Evolutionary conservation across 2,888 invertebrate species (phyloP).

Genomic region (Conomelus anceps): DNA sequence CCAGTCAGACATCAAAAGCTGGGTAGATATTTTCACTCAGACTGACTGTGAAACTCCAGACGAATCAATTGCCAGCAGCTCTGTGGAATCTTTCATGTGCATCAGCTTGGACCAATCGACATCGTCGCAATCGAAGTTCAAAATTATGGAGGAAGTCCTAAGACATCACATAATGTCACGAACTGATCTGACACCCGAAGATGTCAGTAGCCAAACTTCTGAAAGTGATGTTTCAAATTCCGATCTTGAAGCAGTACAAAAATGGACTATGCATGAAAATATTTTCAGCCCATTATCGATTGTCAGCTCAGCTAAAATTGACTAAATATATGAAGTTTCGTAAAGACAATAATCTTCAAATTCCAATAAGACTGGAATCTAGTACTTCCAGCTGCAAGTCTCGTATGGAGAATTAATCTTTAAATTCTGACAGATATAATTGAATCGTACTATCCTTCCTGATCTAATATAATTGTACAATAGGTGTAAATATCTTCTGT

Average conservation of each 20-base stretch:
- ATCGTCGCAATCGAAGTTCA: not conserved
- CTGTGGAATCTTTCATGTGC: not conserved
- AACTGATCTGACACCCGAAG: not conserved
- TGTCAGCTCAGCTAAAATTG: not conserved
- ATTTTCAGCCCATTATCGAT: not conserved
- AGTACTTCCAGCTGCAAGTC: too few relatives aligned
- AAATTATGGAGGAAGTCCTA: not conserved
- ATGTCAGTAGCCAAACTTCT: not conserved
- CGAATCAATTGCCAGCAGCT: not conserved
- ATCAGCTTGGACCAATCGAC: not conserved
- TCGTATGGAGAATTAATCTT: too few relatives aligned
- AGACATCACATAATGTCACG: not conserved
- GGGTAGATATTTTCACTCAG: not conserved
- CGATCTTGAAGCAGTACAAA: not conserved
- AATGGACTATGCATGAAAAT: not conserved
- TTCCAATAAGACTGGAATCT: too few relatives aligned
- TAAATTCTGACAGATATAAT: too few relatives aligned
- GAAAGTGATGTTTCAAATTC: not conserved
- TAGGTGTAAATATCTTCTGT: too few relatives aligned
- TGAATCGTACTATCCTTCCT: too few relatives aligned
- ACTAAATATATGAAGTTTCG: too few relatives aligned
- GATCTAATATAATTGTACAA: too few relatives aligned
- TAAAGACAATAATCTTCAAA: too few relatives aligned
- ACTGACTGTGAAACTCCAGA: not conserved
- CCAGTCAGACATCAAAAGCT: not conserved